Evolutionary conservation across 2,797 vertebrate genomes (phyloP).

Genomic region (Telmatherina bonti): DNA sequence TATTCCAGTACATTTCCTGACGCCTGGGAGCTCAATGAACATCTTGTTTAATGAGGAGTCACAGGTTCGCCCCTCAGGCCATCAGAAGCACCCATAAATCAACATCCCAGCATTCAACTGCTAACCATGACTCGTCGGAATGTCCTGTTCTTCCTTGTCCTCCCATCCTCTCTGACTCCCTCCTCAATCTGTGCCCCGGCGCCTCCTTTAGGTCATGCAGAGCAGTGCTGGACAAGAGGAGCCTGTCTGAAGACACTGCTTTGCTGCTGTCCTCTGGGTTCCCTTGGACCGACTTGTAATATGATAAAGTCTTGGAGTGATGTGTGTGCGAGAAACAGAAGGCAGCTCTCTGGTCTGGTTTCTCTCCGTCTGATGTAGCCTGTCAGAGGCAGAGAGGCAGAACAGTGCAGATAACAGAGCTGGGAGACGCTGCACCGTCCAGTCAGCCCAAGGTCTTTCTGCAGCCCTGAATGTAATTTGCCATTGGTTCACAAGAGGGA

Average conservation of each 20-base stretch:
- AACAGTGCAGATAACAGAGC: conserved; percentile 74
- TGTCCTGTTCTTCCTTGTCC: conserved; percentile 64
- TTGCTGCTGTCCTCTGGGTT: conserved; percentile 51
- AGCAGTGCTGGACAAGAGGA: conserved; percentile 54
- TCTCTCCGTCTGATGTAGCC: conserved; percentile 72
- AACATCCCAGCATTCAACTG: conserved; percentile 64
- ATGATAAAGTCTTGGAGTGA: conserved; percentile 75
- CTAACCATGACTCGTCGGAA: conserved; percentile 54
- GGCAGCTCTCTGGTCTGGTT: conserved; percentile 78
- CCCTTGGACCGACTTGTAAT: conserved; percentile 66
- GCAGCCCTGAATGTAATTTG: conserved; percentile 73
- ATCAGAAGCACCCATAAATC: conserved; percentile 69
- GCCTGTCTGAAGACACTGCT: conserved; percentile 39
- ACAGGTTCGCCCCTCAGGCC: conserved; percentile 54
- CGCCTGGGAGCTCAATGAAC: conserved; percentile 55
- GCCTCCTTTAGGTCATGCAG: conserved; percentile 57
- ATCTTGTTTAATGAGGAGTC: conserved; percentile 68
- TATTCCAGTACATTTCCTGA: conserved; percentile 48
- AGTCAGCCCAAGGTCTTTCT: conserved; percentile 74
- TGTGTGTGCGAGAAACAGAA: conserved; percentile 73
- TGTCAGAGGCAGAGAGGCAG: conserved; percentile 74
- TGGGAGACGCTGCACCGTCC: conserved; percentile 46
- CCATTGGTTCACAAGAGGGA: conserved; percentile 60
- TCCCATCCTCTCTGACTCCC: conserved; percentile 35
- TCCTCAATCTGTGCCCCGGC: conserved; percentile 45